Evolutionary conservation across 2,113 vertebrate species (phyloP).

Genomic region (Phasianus colchicus): DNA sequence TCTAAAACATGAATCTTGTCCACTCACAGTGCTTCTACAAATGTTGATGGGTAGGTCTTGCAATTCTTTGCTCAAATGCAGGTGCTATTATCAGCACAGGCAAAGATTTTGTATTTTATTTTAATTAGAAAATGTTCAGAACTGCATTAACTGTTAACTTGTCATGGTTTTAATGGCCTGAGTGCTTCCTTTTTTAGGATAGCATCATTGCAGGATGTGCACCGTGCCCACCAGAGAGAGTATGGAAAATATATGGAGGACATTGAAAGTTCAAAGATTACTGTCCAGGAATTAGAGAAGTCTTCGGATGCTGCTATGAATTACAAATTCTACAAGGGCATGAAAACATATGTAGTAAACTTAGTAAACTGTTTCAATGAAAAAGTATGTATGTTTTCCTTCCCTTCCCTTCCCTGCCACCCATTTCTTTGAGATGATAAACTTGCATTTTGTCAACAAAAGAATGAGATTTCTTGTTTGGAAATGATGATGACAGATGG

Average conservation of each 20-base stretch:
- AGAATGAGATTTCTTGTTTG: background rate
- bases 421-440: background rate
- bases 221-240: constrained; percentile 87
- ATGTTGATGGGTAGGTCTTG: background rate
- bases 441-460: background rate
- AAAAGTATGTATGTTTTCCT: constrained; percentile 79
- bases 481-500: background rate
- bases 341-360: constrained; percentile 87
- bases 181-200: constrained; percentile 71
- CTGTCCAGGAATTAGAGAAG: constrained; percentile 83
- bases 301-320: constrained; percentile 75
- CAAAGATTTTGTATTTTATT: background rate
- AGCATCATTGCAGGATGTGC: constrained; percentile 84
- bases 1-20: background rate
- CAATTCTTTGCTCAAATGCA: background rate
- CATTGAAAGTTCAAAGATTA: constrained; percentile 79
- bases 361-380: constrained; percentile 91
- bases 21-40: background rate
- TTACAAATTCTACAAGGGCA: constrained; percentile 88
- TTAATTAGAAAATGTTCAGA: background rate
- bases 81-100: background rate
- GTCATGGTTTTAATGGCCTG: background rate
- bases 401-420: background rate
- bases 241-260: constrained; percentile 84
- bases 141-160: background rate